Percentiles rank a stretch among this genome's conserved stretches.
Evolutionary conservation across 2,888 invertebrate species (phyloP).

Genomic region (Temnothorax unifasciatus): DNA sequence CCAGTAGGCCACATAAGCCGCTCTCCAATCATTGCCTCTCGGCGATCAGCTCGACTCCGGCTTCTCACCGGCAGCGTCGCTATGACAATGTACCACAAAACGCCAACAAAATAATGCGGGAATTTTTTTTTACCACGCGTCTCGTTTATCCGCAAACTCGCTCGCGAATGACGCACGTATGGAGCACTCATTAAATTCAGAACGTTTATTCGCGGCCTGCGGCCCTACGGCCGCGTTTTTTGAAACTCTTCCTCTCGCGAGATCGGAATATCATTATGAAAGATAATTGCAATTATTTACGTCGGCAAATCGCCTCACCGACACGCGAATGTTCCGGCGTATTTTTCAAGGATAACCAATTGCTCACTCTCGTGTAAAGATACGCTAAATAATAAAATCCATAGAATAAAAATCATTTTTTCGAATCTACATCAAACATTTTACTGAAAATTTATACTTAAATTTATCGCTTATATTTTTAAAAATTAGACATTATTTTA

Average conservation of each 20-base stretch:
- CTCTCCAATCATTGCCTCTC: conserved; percentile 53
- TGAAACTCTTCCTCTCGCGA: not conserved
- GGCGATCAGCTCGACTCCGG: conserved; percentile 41
- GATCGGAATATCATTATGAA: not conserved
- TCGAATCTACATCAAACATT: not conserved
- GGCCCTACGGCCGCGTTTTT: not conserved
- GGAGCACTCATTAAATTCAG: not conserved
- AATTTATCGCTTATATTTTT: not conserved
- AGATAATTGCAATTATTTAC: conserved; percentile 1
- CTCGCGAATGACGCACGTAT: not conserved
- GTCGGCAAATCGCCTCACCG: not conserved
- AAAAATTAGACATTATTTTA: not conserved
- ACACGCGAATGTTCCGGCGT: not conserved
- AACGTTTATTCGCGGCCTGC: not conserved
- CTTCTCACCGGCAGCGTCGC: conserved; percentile 29
- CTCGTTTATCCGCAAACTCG: not conserved
- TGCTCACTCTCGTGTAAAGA: not conserved
- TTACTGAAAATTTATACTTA: not conserved
- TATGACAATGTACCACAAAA: conserved; percentile 31
- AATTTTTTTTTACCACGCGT: not conserved
- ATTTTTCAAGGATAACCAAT: not conserved
- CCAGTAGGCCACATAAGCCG: conserved; percentile 55
- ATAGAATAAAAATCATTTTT: not conserved
- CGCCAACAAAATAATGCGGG: not conserved
- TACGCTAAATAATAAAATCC: not conserved